phyloP scores from a whole-genome alignment of 2,113 vertebrate genomes.

The Genyomyrus donnyi region DNA sequence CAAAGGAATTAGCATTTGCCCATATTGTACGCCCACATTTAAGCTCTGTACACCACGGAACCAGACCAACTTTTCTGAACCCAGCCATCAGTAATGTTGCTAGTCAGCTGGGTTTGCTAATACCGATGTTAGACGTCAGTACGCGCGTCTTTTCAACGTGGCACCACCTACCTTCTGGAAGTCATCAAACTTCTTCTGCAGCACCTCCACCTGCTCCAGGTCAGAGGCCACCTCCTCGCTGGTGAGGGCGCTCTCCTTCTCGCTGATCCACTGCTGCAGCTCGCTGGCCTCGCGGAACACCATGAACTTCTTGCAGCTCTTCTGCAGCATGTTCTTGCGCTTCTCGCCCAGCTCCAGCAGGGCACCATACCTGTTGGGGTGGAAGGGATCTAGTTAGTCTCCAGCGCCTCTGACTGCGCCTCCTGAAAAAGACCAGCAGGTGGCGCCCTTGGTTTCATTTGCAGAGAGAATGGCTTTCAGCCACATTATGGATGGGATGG shows the following conservation, averaged over 20 bases:
- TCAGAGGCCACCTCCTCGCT: constrained; percentile 91
- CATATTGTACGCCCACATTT: not conserved
- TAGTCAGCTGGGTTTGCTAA: not conserved
- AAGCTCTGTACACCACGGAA: not conserved
- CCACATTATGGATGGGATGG: not conserved
- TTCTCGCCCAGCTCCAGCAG: constrained; percentile 88
- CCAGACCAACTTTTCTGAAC: not conserved
- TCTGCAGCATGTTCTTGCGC: constrained; percentile 93
- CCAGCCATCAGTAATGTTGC: not conserved
- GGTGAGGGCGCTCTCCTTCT: constrained; percentile 86
- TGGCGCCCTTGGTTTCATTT: not conserved
- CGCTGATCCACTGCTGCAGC: constrained; percentile 94
- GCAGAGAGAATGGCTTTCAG: not conserved
- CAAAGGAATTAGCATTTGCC: not conserved
- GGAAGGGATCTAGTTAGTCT: not conserved
- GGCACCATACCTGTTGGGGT: constrained; percentile 72
- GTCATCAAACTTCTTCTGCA: constrained; percentile 98
- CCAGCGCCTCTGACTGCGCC: not conserved
- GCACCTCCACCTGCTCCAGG: constrained; percentile 93
- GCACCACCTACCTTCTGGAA: constrained; percentile 83
- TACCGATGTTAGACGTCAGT: not conserved
- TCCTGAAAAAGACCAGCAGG: not conserved
- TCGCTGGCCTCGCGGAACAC: constrained; percentile 92
- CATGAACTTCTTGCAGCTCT: constrained; percentile 98
- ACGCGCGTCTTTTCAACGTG: not conserved